Evolutionary conservation across 2,888 invertebrate genomes (phyloP).

Genomic region (Esperia sulphurella): DNA sequence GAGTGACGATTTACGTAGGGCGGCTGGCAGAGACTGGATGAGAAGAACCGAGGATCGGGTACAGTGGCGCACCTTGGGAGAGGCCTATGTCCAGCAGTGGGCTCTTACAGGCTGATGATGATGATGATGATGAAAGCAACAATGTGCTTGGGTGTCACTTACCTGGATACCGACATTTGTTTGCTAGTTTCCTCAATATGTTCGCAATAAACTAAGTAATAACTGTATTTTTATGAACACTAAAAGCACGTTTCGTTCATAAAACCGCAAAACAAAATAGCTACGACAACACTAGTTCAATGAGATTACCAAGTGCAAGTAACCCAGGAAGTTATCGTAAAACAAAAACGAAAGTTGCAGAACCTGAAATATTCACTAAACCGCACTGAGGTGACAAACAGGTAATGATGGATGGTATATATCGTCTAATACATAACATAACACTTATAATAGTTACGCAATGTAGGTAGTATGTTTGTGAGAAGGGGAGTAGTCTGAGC

Average conservation of each 20-base stretch:
- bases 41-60: no score
- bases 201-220: no score
- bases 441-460: neutral
- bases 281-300: neutral
- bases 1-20: no score
- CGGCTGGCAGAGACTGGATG: no score
- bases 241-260: neutral
- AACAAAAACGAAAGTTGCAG: conserved; percentile 28
- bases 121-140: no score
- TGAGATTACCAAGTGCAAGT: conserved; percentile 1
- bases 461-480: neutral
- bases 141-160: no score
- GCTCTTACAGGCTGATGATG: no score
- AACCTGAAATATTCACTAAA: conserved; percentile 19
- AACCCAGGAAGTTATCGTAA: neutral
- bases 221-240: no score
- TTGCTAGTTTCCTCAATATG: no score
- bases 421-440: neutral
- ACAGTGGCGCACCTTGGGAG: no score
- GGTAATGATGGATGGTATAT: neutral
- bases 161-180: no score
- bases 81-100: no score
- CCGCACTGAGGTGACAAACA: neutral
- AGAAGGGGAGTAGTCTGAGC: neutral
- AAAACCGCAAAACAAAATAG: neutral